Evolutionary conservation across 2,797 vertebrate species (phyloP).

Genomic region (Taenioides sp.): DNA sequence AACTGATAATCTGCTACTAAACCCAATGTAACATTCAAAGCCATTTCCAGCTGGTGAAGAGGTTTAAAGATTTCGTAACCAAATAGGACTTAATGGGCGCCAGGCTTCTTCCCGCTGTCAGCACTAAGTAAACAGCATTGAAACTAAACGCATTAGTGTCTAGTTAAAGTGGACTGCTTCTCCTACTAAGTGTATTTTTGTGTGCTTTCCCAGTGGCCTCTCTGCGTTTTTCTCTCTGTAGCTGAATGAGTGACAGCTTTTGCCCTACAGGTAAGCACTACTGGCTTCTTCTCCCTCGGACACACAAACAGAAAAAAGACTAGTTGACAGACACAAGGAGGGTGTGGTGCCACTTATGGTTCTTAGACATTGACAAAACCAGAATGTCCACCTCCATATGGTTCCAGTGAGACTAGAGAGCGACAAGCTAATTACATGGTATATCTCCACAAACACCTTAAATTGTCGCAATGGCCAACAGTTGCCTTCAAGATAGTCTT

Average conservation of each 20-base stretch:
- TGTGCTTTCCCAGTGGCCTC: constrained; percentile 32
- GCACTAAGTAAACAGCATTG: constrained; percentile 11
- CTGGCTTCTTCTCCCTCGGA: constrained; percentile 20
- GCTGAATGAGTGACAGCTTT: constrained; percentile 51
- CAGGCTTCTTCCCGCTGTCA: constrained; percentile 12
- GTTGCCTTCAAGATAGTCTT: constrained; percentile 26
- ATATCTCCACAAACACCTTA: constrained; percentile 36
- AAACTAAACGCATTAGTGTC: constrained; percentile 16
- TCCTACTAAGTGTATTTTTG: constrained; percentile 11
- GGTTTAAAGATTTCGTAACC: constrained; percentile 4
- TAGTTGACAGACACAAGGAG: constrained; percentile 17
- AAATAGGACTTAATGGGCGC: constrained; percentile 2
- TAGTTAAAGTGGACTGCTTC: not conserved
- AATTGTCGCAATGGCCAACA: constrained; percentile 44
- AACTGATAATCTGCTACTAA: not conserved
- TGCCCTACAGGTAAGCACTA: constrained; percentile 54
- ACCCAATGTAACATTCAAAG: no score
- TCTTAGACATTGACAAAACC: constrained; percentile 51
- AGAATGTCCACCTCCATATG: constrained; percentile 47
- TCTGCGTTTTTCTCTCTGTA: constrained; percentile 20
- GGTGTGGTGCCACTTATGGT: constrained; percentile 37
- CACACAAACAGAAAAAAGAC: constrained; percentile 5
- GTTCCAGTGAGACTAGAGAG: constrained; percentile 44
- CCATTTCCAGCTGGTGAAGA: not conserved
- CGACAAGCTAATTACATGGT: constrained; percentile 61